Base-by-base conservation (phyloP, 2,797 vertebrate genomes). In the Kryptolebias ocellatus region DNA sequence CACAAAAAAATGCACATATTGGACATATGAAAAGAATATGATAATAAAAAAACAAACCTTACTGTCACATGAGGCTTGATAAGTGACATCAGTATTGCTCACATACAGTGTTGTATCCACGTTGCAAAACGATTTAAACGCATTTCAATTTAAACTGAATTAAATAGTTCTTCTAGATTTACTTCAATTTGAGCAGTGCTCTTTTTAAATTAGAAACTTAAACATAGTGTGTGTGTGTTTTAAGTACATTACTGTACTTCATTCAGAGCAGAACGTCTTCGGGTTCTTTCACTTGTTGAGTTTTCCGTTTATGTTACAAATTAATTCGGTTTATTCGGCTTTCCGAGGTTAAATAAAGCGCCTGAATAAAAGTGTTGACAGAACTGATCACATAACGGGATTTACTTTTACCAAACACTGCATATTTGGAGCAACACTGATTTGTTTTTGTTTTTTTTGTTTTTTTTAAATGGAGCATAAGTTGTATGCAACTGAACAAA, bases 71-170 rank as follows among this genome's bases (percentile, higher is more conserved):
- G 58, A 67, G 39, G 79, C 29, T 27, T 37, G 39, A 53, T 62
- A 63, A 60, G 47, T 75, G 49, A 66, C 70, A 86, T 85, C 86
- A 83, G 71, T 67, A 53, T 76, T 83, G 78, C 83, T 46, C 77
- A 70, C 29, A 68, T 52, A 52, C 46, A 60, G 42, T 69, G 55
- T 61, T 59, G 37, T 79, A 16, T 47, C 60, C 7, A 27, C 27
- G 50, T 60, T 46, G 8, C 18, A 8, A 60, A 15, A 5, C 16
- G 11, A 12, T 62, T 62, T 54, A 12, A 27, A 5, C 15, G 4
- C 16, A 51, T 37, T 53, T n/a, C 16, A 16, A 42, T 54, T 2
- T n/a, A 20, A 17, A 44, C 2, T 46, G 12, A 29, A 55, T 51
- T 39, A 4, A 44, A 34, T 8, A n/a, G 15, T 15, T 51, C 16